Evolutionary conservation across 1,140 invertebrate species (phyloP).

Genomic region (Philotrypesis tridentata): DNA sequence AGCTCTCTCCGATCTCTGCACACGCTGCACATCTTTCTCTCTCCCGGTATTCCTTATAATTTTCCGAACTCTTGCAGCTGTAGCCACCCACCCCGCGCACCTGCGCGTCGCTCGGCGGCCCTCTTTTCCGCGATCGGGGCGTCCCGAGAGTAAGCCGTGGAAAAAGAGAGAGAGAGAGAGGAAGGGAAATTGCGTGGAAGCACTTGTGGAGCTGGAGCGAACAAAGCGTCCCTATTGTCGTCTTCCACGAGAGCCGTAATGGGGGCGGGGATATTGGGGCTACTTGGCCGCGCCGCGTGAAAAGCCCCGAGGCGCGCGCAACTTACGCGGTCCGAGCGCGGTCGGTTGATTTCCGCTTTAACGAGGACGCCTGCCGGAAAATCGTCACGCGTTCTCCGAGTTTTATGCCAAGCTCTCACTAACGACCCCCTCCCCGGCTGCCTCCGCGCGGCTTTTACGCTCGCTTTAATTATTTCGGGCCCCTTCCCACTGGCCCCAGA

Average conservation of each 20-base stretch:
- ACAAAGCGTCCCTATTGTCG: conserved; percentile 23
- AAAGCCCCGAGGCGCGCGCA: neutral
- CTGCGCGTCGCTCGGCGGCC: too few species aligned
- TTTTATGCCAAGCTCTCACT: conserved; percentile 40
- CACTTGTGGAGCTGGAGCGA: conserved; percentile 11
- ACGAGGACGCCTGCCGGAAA: conserved; percentile 51
- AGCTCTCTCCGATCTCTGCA: neutral
- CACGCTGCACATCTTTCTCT: neutral
- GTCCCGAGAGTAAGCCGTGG: neutral
- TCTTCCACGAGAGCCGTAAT: neutral
- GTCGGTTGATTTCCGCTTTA: conserved; percentile 50
- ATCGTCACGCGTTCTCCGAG: conserved; percentile 45
- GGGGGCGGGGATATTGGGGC: neutral
- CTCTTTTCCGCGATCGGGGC: too few species aligned
- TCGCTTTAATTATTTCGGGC: conserved; percentile 58
- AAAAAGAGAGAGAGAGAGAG: too few species aligned
- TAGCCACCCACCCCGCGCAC: too few species aligned
- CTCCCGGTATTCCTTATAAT: neutral
- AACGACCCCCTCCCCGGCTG: neutral
- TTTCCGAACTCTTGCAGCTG: neutral
- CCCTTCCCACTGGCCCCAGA: conserved; percentile 23
- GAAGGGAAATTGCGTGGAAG: conserved; percentile 12
- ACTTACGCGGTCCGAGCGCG: conserved; percentile 40
- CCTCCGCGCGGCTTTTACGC: conserved; percentile 51
- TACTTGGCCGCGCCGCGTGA: neutral